A percentile compares a stretch with the other conserved stretches of the same genome.
These are phyloP conservation scores for Atta colombica DNA, from an alignment of 1,140 invertebrate species.

Conservation along the genomic window DNA sequence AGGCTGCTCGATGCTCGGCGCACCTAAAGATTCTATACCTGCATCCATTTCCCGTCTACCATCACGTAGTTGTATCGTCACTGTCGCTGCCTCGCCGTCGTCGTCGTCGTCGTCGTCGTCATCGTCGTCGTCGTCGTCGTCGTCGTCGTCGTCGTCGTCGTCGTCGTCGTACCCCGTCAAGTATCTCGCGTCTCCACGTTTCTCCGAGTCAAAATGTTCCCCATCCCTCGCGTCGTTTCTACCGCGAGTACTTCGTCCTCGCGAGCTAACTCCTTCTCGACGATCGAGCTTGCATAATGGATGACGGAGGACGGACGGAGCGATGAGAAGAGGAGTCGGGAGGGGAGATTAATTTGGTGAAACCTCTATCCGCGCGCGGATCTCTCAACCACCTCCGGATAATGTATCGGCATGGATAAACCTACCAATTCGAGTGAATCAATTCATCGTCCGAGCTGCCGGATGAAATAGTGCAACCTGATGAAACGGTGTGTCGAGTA, in stretches of 20 bases:
- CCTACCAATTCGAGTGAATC: slow-evolving; percentile 68
- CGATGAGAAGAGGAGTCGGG: not conserved
- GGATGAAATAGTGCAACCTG: slow-evolving; percentile 1
- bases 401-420: slow-evolving; percentile 73
- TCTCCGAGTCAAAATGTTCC: slow-evolving; percentile 59
- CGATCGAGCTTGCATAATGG: slow-evolving; percentile 53
- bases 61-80: not conserved
- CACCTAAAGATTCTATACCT: slow-evolving; percentile 66
- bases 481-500: not conserved
- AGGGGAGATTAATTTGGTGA: slow-evolving; percentile 64
- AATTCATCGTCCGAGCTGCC: slow-evolving; percentile 68
- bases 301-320: slow-evolving; percentile 3
- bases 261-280: slow-evolving; percentile 24
- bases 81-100: not conserved
- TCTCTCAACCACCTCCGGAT: slow-evolving; percentile 51
- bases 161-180: slow-evolving; percentile 37
- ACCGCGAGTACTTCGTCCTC: slow-evolving; percentile 11
- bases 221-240: not conserved
- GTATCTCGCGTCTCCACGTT: slow-evolving; percentile 38
- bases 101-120: not conserved
- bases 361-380: slow-evolving; percentile 50
- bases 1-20: slow-evolving; percentile 68
- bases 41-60: slow-evolving; percentile 56
- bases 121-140: not conserved
- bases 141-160: not conserved